Conservation (phyloP, 1,140 invertebrate species). For the Drosophila parvula region DNA sequence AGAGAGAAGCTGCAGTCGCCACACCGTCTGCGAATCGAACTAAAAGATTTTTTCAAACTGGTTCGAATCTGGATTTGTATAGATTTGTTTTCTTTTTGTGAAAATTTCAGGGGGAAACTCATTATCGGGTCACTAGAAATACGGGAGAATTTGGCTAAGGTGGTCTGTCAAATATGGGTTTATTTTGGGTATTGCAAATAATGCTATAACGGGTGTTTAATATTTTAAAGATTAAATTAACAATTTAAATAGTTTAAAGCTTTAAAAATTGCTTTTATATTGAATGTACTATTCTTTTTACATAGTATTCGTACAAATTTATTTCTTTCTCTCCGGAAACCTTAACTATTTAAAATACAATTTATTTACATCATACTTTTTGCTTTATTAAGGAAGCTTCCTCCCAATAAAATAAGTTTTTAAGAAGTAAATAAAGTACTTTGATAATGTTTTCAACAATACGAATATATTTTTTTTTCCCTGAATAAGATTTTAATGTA, state of each 20-base stretch:
- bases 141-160: background rate
- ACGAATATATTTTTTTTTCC: too few relatives aligned
- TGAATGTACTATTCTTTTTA: background rate
- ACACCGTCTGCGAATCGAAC: constrained; percentile 52
- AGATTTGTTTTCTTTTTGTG: constrained; percentile 21
- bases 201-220: background rate
- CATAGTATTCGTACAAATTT: background rate
- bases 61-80: constrained; percentile 43
- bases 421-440: too few relatives aligned
- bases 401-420: too few relatives aligned
- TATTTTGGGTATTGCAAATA: background rate
- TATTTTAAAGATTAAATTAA: too few relatives aligned
- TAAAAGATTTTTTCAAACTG: constrained; percentile 7
- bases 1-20: constrained; percentile 47
- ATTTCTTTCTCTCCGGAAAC: too few relatives aligned
- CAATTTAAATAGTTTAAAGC: too few relatives aligned
- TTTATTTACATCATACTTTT: background rate
- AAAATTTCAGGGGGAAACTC: constrained; percentile 8
- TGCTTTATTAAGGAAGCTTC: too few relatives aligned
- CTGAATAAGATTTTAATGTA: too few relatives aligned
- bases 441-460: too few relatives aligned
- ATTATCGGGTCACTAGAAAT: background rate
- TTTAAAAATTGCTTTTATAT: background rate
- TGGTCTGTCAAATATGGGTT: background rate
- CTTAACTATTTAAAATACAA: background rate